Base-by-base conservation (phyloP, 2,113 vertebrate genomes). In the Harpagus bidentatus region DNA sequence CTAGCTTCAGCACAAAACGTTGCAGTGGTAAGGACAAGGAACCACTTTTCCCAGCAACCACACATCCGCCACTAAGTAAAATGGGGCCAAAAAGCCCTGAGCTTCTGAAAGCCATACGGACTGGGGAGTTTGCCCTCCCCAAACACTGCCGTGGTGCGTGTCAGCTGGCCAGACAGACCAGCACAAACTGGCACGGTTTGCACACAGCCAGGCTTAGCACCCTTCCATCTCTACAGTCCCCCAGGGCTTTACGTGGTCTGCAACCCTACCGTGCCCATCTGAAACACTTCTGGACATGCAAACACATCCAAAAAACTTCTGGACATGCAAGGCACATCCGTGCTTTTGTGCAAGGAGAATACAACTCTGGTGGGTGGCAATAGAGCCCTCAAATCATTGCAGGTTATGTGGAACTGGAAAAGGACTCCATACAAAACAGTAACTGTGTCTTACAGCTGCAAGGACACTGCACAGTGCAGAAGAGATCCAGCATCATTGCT, bases 11-110 rank as follows among this genome's bases (percentile, higher is more conserved):
- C 23, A 85, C 15, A 78, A 65, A 72, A 73, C 0, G 2, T 17
- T 43, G 28, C 1, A 3, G 43, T 42, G 42, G 8, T 20, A 20
- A 53, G 23, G 38, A 65, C 29, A 89, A 59, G 5, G 47, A 69
- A 71, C 31, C 72, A 43, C 15, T 45, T 34, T 48, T 40, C 31
- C 40, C 34, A 36, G 7, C 22, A 22, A 72, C 20, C 9, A 42
- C 19, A 82, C 2, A 6, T 80, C 26, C 1, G 2, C 15, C 26
- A 28, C 26, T n/a, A 42, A 42, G 10, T 10, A 26, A 72, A 77
- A 74, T 0, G 36, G 13, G 26, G 29, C 8, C n/a, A 25, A 56
- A 65, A 79, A 21, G 9, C 21, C 26, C 13, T 0, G 1, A 45
- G 12, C 34, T 45, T 79, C 21, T 61, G 23, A 86, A 66, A 20